These are phyloP conservation scores for Agapetus fuscipes DNA, from an alignment of 2,888 invertebrate species.

Conservation along the genomic window DNA sequence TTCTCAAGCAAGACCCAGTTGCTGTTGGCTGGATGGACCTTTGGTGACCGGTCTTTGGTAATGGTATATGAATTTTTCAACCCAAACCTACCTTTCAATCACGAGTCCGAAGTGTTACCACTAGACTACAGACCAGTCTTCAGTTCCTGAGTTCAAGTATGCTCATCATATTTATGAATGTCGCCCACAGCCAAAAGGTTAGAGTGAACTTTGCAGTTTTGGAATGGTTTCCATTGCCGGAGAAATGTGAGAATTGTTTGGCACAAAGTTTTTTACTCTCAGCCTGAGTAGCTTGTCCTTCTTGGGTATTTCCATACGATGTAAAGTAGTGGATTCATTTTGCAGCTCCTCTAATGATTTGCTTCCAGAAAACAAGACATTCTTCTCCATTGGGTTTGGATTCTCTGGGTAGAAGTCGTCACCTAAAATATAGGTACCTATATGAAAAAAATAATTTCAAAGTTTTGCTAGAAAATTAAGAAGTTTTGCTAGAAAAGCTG, in stretches of 20 bases:
- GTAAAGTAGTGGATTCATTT: constrained; percentile 27
- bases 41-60: no score
- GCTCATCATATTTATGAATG: no score
- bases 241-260: constrained; percentile 4
- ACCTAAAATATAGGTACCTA: constrained; percentile 13
- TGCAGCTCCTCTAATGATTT: constrained; percentile 34
- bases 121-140: no score
- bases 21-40: no score
- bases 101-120: no score
- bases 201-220: not conserved
- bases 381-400: constrained; percentile 31
- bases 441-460: not conserved
- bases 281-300: not conserved
- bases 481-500: no score
- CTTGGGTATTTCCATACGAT: constrained; percentile 25
- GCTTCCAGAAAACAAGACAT: constrained; percentile 25
- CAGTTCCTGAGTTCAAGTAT: no score
- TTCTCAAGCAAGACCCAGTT: no score
- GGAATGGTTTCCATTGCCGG: constrained; percentile 7
- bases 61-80: no score
- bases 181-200: no score
- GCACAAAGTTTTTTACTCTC: constrained; percentile 5
- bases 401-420: constrained; percentile 38
- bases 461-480: no score
- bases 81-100: no score